These are phyloP conservation scores for Trichoplax adhaerens DNA, from an alignment of 37 sponge, comb jelly and placozoan species.

Conservation along the genomic window DNA sequence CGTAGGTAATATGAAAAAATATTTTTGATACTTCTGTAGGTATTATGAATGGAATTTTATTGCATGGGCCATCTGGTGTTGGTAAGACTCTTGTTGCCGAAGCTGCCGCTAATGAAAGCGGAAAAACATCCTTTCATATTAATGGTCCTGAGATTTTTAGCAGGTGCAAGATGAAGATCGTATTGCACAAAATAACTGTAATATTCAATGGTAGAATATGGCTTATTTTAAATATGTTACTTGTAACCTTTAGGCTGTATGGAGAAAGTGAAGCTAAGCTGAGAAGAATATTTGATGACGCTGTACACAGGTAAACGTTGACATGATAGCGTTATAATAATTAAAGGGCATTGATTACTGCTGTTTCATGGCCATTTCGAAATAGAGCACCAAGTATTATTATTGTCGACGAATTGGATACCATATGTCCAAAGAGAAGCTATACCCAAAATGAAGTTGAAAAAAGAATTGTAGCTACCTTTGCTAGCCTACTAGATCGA, in stretches of 20 bases:
- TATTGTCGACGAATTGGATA: constrained; percentile 19
- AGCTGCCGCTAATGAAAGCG: constrained; percentile 9
- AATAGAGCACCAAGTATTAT: constrained; percentile 17
- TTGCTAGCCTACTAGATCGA: constrained; percentile 22
- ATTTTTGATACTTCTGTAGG: constrained; percentile 5
- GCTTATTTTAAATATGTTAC: too few species aligned
- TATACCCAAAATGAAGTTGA: constrained; percentile 22
- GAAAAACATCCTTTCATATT: constrained; percentile 1
- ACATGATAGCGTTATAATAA: neutral
- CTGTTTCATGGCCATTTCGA: neutral
- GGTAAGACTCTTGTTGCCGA: constrained; percentile 44
- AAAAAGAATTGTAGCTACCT: constrained; percentile 16
- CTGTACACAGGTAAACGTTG: constrained; percentile 2
- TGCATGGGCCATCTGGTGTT: constrained; percentile 40
- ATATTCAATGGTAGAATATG: too few species aligned
- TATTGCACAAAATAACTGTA: too few species aligned
- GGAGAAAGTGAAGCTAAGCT: constrained; percentile 14
- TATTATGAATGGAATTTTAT: constrained; percentile 32
- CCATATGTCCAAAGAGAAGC: constrained; percentile 25
- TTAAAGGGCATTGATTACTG: neutral
- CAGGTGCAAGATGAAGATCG: neutral
- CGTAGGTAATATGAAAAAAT: neutral
- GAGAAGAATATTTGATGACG: constrained; percentile 19
- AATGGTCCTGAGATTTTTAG: constrained; percentile 9
- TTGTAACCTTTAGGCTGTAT: too few species aligned